Evolutionary conservation across 2,888 invertebrate genomes (phyloP), one percentile per base, ranked within the genome.

Genomic region (Cheilosia grossa): DNA sequence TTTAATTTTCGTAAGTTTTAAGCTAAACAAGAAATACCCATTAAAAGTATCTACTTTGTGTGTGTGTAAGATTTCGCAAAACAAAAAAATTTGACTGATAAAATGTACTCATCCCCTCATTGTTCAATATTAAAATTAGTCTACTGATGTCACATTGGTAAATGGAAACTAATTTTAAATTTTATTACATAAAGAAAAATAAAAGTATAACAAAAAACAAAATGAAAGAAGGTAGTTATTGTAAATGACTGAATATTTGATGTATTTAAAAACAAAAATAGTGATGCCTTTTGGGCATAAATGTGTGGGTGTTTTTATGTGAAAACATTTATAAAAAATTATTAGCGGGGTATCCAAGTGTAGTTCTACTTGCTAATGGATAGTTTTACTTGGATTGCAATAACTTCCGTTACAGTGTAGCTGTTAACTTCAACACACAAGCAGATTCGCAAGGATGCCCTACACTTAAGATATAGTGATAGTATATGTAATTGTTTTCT

Each of bases 71-170:
- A 37, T 81, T 85, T 75, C 53, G 44, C 59, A 51, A 67, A 66
- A 63, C 54, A 58, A 61, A 64, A 61, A 66, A 59, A 53, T 2
- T 81, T 67, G 85, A 85, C 85, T 85, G 85, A 85, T 77, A 74
- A 81, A 77, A 70, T 72, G 66, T 72, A 85, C 75, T 77, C 69
- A 85, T 69, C 59, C 53, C 66, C 58, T 80, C 56, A 56, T 81
- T 72, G 21, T 67, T 85, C 67, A 61, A 74, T 51, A 63, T 33
- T 49, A 44, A 54, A 59, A 64, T 69, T 73, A 58, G 49, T 63
- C 9, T 19, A 61, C 51, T 42, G 30, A 67, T 59, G 59, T 59
- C 51, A 19, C 30, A 59, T 67, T 27, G 40, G 40, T 58, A 44
- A 33, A 56, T 40, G 13, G 10, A 13, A 53, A 19, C 24, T 19